Conservation (phyloP, 2,113 vertebrate genomes). For the Helogale parvula region DNA sequence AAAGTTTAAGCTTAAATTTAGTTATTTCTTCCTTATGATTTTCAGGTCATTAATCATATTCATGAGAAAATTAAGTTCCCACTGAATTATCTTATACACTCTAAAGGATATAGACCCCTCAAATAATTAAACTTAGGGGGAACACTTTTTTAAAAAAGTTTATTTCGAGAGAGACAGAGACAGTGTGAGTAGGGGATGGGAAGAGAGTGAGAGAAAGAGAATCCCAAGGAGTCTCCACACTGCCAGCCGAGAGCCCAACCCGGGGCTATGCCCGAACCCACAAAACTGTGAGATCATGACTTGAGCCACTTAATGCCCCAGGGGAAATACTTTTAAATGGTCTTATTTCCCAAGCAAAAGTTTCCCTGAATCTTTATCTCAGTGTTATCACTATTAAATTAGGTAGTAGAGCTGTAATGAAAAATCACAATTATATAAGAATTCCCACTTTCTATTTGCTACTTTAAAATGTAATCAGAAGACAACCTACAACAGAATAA, state of each 20-base stretch:
- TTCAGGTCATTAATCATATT: conserved; percentile 58
- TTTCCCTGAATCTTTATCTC: conserved; percentile 15
- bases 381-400: background rate
- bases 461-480: conserved; percentile 24
- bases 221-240: too few species aligned
- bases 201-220: too few species aligned
- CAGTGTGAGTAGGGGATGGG: too few species aligned
- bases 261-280: too few species aligned
- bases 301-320: background rate
- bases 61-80: conserved; percentile 52
- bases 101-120: background rate
- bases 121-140: conserved; percentile 40
- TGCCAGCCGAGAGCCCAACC: too few species aligned
- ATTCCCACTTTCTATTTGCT: background rate
- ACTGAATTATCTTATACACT: background rate
- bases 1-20: conserved; percentile 46
- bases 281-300: too few species aligned
- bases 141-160: background rate
- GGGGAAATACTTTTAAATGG: conserved; percentile 42
- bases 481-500: background rate
- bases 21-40: conserved; percentile 24
- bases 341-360: conserved; percentile 49
- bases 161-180: too few species aligned
- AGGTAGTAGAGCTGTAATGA: background rate
- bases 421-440: conserved; percentile 18